These are phyloP conservation scores for Autographa gamma DNA, from an alignment of 2,888 invertebrate genomes.

Conservation along the genomic window DNA sequence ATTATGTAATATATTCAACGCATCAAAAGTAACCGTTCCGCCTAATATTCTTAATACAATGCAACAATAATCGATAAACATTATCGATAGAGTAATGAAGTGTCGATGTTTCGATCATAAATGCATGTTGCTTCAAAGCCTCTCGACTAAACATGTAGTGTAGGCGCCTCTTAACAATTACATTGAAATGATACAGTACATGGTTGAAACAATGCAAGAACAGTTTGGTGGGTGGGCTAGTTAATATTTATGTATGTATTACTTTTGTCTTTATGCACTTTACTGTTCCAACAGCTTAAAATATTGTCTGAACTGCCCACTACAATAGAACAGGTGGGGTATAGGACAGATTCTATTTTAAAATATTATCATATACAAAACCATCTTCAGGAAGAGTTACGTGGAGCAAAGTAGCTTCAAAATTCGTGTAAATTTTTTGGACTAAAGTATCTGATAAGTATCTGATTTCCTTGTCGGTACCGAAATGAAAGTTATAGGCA, in stretches of 20 bases:
- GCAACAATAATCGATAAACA: slow-evolving; percentile 26
- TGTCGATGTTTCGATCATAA: slow-evolving; percentile 34
- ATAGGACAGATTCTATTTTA: too few species aligned
- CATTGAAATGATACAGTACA: slow-evolving; percentile 79
- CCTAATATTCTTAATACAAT: slow-evolving; percentile 2
- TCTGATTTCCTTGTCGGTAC: too few species aligned
- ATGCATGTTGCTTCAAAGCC: slow-evolving; percentile 38
- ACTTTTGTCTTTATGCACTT: slow-evolving; percentile 73
- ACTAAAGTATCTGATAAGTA: too few species aligned
- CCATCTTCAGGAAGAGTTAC: too few species aligned
- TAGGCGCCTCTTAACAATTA: slow-evolving; percentile 80
- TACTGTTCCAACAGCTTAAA: slow-evolving; percentile 41
- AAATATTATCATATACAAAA: too few species aligned
- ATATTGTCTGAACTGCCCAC: slow-evolving; percentile 30
- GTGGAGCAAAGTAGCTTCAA: too few species aligned
- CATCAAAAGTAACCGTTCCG: background rate
- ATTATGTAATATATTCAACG: background rate
- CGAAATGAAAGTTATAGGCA: too few species aligned
- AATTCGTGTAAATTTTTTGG: too few species aligned
- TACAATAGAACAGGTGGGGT: background rate
- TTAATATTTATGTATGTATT: slow-evolving; percentile 74
- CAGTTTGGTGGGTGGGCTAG: slow-evolving; percentile 80
- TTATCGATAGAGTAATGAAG: slow-evolving; percentile 27
- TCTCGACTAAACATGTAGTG: slow-evolving; percentile 59
- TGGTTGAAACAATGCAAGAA: slow-evolving; percentile 80